A percentile compares a stretch with the other conserved stretches of the same genome.
phyloP scores from a whole-genome alignment of 2,113 vertebrate genomes.

The Archocentrus centrarchus region DNA sequence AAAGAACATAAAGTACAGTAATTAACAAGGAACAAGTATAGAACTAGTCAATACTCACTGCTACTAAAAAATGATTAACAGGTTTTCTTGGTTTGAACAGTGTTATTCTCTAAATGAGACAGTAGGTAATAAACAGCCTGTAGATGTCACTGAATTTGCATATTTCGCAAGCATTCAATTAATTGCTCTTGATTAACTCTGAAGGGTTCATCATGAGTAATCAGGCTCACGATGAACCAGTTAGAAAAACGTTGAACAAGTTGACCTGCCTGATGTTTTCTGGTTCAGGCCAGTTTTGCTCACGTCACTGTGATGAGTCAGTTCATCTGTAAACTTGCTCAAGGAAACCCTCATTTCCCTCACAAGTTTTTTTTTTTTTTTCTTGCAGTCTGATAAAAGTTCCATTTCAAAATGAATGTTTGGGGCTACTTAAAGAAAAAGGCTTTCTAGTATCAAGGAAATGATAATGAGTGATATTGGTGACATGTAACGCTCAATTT shows the following conservation, averaged over 20 bases:
- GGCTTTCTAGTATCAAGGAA: not conserved
- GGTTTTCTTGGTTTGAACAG: not conserved
- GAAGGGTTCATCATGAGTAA: not conserved
- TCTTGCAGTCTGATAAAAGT: not conserved
- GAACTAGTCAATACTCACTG: not conserved
- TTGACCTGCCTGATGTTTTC: not conserved
- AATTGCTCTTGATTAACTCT: not conserved
- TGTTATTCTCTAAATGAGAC: not conserved
- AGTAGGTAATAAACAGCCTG: not conserved
- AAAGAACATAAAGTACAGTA: slow-evolving; percentile 1
- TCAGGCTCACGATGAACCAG: not conserved
- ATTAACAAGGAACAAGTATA: slow-evolving; percentile 3
- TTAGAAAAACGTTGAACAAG: not conserved
- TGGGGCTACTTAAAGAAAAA: not conserved
- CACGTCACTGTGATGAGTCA: not conserved
- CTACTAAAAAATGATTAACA: not conserved
- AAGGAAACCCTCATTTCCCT: not conserved
- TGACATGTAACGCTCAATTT: not conserved
- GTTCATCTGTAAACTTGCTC: not conserved
- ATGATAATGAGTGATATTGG: not conserved
- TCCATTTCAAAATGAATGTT: not conserved
- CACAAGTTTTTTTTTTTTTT: not conserved
- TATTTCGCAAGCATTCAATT: not conserved
- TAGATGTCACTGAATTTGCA: not conserved
- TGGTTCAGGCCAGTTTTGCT: not conserved